A percentile compares a stretch with the other conserved stretches of the same genome.
Conservation (phyloP, 2,797 vertebrate species). For the Bradypus variegatus region DNA sequence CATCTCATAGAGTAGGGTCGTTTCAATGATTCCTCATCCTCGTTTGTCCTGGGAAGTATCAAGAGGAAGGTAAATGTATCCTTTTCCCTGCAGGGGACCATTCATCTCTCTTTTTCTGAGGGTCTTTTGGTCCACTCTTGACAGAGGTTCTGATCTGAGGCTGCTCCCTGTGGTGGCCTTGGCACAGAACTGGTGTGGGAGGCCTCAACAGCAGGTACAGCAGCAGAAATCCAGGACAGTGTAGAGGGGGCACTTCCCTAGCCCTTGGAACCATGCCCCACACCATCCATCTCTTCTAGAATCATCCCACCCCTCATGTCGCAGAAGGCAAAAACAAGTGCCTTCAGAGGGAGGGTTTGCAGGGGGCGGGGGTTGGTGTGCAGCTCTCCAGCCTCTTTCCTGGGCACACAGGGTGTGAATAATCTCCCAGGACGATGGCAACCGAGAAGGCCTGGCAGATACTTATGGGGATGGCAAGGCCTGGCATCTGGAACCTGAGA, state of each 20-base stretch:
- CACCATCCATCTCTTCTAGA: neutral
- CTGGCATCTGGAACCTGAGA: constrained; percentile 13
- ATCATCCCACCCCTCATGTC: neutral
- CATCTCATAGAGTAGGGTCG: neutral
- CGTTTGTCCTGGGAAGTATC: neutral
- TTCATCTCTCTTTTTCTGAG: neutral
- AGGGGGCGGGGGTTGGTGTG: neutral
- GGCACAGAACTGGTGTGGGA: neutral
- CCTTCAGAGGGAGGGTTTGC: neutral
- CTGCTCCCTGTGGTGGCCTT: neutral
- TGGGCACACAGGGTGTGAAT: neutral
- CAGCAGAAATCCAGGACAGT: neutral
- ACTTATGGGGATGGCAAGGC: neutral
- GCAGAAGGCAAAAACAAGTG: neutral
- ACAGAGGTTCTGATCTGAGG: neutral
- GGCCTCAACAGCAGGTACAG: neutral
- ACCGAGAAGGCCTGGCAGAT: constrained; percentile 6
- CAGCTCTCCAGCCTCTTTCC: neutral
- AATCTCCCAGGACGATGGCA: neutral
- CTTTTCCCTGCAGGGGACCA: neutral
- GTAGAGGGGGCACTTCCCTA: neutral
- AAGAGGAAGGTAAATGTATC: neutral
- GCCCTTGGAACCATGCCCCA: neutral
- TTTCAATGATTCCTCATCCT: neutral
- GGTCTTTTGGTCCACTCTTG: neutral